A percentile compares a stretch with the other conserved stretches of the same genome.
Evolutionary conservation across 2,888 invertebrate genomes (phyloP).

Genomic region (Netelia inedita): DNA sequence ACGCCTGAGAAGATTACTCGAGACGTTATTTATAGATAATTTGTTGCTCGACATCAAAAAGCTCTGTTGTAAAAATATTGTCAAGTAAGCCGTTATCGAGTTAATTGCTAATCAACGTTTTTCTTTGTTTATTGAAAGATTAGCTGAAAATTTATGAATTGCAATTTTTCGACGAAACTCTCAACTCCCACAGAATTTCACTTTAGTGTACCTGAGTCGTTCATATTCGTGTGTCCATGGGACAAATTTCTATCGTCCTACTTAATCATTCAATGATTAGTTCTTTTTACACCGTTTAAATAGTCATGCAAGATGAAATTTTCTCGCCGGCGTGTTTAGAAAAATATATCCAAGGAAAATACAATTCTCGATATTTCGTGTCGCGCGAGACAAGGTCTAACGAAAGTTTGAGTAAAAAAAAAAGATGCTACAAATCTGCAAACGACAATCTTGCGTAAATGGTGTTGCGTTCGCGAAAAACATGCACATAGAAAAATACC

Average conservation of each 20-base stretch:
- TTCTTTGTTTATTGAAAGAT: too few relatives aligned
- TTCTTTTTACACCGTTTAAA: neutral
- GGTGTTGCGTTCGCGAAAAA: neutral
- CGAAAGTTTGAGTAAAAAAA: neutral
- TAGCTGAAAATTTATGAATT: too few relatives aligned
- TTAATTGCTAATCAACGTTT: too few relatives aligned
- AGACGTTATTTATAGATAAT: too few relatives aligned
- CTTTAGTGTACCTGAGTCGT: constrained; percentile 27
- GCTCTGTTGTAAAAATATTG: too few relatives aligned
- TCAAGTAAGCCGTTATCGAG: too few relatives aligned
- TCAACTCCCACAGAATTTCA: too few relatives aligned
- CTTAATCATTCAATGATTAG: neutral
- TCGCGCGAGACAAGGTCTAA: neutral
- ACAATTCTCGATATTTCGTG: constrained; percentile 7
- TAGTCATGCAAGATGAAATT: neutral
- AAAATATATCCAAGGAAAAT: constrained; percentile 35
- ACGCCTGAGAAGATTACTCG: too few relatives aligned
- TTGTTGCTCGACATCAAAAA: too few relatives aligned
- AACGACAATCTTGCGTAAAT: neutral
- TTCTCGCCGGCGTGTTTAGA: constrained; percentile 10
- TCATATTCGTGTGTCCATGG: constrained; percentile 2
- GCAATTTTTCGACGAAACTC: too few relatives aligned
- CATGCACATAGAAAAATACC: neutral
- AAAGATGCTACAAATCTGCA: neutral
- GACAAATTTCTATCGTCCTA: neutral